Base-by-base conservation (phyloP, 2,797 vertebrate genomes). In the Scolopax rusticola region DNA sequence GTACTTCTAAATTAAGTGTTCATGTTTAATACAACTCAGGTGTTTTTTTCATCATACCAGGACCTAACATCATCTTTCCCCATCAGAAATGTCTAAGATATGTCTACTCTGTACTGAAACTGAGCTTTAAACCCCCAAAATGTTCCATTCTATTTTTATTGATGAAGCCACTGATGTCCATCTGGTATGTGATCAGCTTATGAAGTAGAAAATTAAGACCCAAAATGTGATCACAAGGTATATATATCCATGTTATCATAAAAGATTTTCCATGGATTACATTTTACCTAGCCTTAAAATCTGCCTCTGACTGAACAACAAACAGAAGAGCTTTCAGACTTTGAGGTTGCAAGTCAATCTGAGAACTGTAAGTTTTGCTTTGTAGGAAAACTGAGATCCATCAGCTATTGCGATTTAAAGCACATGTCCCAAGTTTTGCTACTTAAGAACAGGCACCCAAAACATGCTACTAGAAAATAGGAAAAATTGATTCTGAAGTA, bases 41-140 rank as follows among this genome's bases (percentile, higher is more conserved):
- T 56, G 9, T 15, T 81, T 36, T 60, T 89, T 61, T 36, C 7
- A 53, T 53, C 16, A 2, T 28, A 30, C 51, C 16, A 16, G 15
- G 27, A 17, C 51, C 28, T 30, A 53, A 18, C 27, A 53, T 17
- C 16, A 48, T 40, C 9, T 81, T 77, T 79, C n/a, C n/a, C 21
- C 87, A 0, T 28, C n/a, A 73, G 24, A 79, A 79, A 56, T 63
- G 11, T 43, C 38, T 78, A 32, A 3, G 8, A 71, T 76, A 57
- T 41, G 69, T 15, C 36, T 87, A 8, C 4, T 64, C 10, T 54
- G 1, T 50, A 43, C 2, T 12, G n/a, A 8, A 65, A 51, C 47
- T 11, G 33, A 76, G 5, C 21, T 85, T 90, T 59, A 65, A 36
- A n/a, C 4, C 11, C 28, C 21, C 48, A 33, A 51, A 0, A 0